Evolutionary conservation across 1,140 invertebrate species (phyloP).

Genomic region (Sinella curviseta): DNA sequence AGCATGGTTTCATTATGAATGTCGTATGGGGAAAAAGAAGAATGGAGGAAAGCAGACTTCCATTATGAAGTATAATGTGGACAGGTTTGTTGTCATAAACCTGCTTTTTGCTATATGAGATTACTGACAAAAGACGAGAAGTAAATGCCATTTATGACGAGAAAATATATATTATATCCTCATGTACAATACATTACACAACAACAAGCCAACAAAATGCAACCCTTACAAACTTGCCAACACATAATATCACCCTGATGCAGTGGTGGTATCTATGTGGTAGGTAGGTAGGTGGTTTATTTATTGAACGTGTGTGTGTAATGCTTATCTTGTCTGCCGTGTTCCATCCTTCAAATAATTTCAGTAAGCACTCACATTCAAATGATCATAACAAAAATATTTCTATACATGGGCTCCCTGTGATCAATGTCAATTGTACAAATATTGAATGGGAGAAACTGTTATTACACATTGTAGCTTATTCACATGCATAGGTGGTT

Average conservation of each 20-base stretch:
- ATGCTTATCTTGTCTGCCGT: background rate
- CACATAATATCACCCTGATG: constrained; percentile 8
- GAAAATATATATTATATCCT: background rate
- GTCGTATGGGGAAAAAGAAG: background rate
- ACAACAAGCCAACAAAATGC: constrained; percentile 21
- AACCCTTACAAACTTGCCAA: background rate
- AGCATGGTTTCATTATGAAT: background rate
- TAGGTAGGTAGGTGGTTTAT: constrained; percentile 22
- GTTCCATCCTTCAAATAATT: background rate
- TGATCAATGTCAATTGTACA: constrained; percentile 4
- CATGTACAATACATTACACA: background rate
- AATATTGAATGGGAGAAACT: constrained; percentile 2
- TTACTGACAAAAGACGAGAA: background rate
- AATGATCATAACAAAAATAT: background rate
- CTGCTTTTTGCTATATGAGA: background rate
- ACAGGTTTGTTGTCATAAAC: constrained; percentile 15
- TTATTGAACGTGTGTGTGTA: background rate
- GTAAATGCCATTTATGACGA: constrained; percentile 12
- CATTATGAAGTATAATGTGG: constrained; percentile 8
- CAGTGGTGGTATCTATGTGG: background rate
- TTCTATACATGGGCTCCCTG: background rate
- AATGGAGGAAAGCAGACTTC: background rate
- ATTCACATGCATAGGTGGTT: too few species aligned
- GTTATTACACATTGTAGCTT: too few species aligned
- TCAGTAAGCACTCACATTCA: background rate